Conservation (phyloP, 35 echinoderm and acorn worm genomes). For the Apostichopus parvimensis region DNA sequence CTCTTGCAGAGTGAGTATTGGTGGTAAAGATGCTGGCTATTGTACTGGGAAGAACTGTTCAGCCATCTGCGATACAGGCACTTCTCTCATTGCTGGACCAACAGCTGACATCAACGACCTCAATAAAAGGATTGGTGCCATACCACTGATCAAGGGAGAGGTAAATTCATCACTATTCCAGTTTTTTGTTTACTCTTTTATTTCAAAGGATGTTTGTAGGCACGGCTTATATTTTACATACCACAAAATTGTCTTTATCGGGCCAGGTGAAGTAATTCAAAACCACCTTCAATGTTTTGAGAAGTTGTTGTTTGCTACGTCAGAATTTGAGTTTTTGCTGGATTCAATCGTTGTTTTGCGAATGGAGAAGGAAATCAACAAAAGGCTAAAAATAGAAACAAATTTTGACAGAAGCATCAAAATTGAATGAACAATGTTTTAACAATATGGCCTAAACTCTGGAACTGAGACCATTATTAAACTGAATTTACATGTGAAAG, state of each 20-base stretch:
- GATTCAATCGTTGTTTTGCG: too few species aligned
- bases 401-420: background rate
- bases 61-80: conserved; percentile 94
- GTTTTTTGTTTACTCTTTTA: background rate
- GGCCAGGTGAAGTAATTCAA: too few species aligned
- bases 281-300: too few species aligned
- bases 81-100: conserved; percentile 95
- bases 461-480: too few species aligned
- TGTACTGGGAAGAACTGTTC: conserved; percentile 49
- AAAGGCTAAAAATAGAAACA: background rate
- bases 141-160: conserved; percentile 69
- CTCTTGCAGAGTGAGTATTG: conserved; percentile 1
- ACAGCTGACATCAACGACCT: conserved; percentile 64
- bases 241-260: too few species aligned
- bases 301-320: too few species aligned
- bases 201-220: too few species aligned
- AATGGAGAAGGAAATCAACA: background rate
- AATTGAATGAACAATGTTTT: too few species aligned
- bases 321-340: too few species aligned
- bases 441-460: too few species aligned
- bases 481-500: too few species aligned
- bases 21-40: conserved; percentile 3
- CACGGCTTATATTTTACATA: too few species aligned
- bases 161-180: conserved; percentile 36
- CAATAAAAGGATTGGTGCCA: conserved; percentile 67